Percentiles rank a stretch among this genome's conserved stretches.
Evolutionary conservation across 2,888 invertebrate species (phyloP).

Genomic region (Cremastinae sp.): DNA sequence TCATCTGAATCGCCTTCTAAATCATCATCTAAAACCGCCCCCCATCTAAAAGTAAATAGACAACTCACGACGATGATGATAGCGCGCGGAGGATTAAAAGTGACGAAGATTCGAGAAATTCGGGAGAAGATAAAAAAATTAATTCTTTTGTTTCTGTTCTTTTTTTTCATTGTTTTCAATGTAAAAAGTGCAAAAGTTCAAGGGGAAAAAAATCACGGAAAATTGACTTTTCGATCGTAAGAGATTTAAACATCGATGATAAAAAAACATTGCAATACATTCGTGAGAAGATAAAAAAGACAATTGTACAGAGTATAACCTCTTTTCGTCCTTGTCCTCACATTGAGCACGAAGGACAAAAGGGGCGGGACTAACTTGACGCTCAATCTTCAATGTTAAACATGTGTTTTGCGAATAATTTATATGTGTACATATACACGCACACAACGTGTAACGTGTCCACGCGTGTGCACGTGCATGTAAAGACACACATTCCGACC

Average conservation of each 20-base stretch:
- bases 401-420: not conserved
- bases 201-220: not conserved
- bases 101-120: constrained; percentile 59
- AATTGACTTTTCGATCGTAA: not conserved
- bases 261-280: constrained; percentile 24
- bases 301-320: constrained; percentile 74
- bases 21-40: constrained; percentile 71
- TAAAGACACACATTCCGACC: constrained; percentile 21
- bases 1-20: constrained; percentile 59
- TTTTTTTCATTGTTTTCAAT: not conserved
- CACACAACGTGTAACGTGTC: too few species aligned
- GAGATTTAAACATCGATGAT: constrained; percentile 24
- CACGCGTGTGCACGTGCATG: too few species aligned
- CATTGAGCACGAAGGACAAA: constrained; percentile 61
- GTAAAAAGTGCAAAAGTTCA: constrained; percentile 14
- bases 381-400: constrained; percentile 46
- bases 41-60: constrained; percentile 68
- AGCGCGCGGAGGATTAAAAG: constrained; percentile 70
- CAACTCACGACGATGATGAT: constrained; percentile 72
- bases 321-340: constrained; percentile 65
- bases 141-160: constrained; percentile 5
- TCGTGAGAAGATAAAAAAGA: constrained; percentile 19
- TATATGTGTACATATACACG: too few species aligned
- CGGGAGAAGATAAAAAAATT: constrained; percentile 26
- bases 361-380: constrained; percentile 44